Base-by-base conservation (phyloP, 1,140 invertebrate species). In the Linepithema humile region DNA sequence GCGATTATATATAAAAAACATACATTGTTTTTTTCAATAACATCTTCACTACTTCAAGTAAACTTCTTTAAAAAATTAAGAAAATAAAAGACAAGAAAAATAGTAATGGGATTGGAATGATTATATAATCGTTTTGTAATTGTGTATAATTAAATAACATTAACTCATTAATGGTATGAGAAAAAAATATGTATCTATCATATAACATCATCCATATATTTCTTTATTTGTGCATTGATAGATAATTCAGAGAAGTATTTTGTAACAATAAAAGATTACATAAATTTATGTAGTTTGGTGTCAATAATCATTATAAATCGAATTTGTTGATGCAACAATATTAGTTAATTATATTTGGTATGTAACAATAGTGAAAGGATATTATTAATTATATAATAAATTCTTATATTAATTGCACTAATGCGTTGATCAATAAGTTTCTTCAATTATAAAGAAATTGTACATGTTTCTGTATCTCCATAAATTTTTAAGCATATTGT, bases 161-260 rank as follows among this genome's bases (percentile, higher is more conserved):
- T 83, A 83, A 86, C 83, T 86, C 17, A 57, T 53, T n/a, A 60
- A 20, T 15, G 17, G 59, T 67, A 50, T 86, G 62, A 67, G 48
- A 40, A 74, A 26, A 72, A 82, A 40, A 29, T 62, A 62, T n/a
- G n/a, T 62, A 50, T 64, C 6, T 20, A 20, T 12, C n/a, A 15
- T 10, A 29, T 74, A 69, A 57, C 5, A 20, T 32, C 38, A 17
- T 43, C 17, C n/a, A n/a, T n/a, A n/a, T 59, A 64, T 10, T 23
- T 74, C 45, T 74, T 53, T 75, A 55, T 83, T 17, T 26, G 38
- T 57, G 38, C 64, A 77, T 62, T 26, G 57, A 72, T 17, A 60
- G 40, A 53, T 72, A 59, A 67, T 69, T 20, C 23, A 17, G 62
- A 59, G 82, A 72, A 73, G 74, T 6, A 45, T 23, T 62, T 85